Evolutionary conservation across 2,888 invertebrate species (phyloP).

Genomic region (Endomychus coccineus): DNA sequence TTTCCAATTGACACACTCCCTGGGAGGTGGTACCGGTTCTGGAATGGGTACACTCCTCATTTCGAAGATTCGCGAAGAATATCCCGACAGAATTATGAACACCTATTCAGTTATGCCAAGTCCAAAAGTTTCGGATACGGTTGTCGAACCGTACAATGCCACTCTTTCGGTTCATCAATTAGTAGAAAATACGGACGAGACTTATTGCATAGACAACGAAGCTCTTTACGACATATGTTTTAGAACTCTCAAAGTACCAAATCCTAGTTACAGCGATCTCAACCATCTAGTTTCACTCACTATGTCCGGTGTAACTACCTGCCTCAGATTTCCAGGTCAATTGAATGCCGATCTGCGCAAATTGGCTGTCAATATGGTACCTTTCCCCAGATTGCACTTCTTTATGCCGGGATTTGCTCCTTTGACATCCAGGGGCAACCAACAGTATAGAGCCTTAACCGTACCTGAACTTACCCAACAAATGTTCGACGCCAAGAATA

Average conservation of each 20-base stretch:
- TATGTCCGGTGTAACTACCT: conserved; percentile 82
- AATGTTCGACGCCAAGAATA: conserved; percentile 71
- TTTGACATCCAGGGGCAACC: conserved; percentile 79
- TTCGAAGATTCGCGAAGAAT: conserved; percentile 85
- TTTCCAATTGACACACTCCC: conserved; percentile 78
- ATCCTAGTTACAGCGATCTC: conserved; percentile 83
- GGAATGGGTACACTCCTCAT: conserved; percentile 80
- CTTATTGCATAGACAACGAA: conserved; percentile 79
- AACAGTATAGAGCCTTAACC: conserved; percentile 62
- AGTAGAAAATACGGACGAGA: conserved; percentile 85
- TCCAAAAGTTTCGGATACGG: conserved; percentile 68
- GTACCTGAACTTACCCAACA: conserved; percentile 72
- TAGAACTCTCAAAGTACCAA: conserved; percentile 76
- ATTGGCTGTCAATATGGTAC: conserved; percentile 93
- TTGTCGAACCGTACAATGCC: conserved; percentile 81
- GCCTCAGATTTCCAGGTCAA: conserved; percentile 85
- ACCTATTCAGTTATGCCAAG: conserved; percentile 77
- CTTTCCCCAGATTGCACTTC: conserved; percentile 92
- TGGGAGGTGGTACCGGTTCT: conserved; percentile 71
- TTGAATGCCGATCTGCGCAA: conserved; percentile 88
- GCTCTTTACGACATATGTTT: conserved; percentile 81
- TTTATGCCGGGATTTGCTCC: conserved; percentile 97
- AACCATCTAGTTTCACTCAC: conserved; percentile 81
- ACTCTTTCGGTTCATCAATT: conserved; percentile 80
- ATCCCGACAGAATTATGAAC: conserved; percentile 85